Base-by-base conservation (phyloP, 2,797 vertebrate species). In the Macrochelys suwanniensis region DNA sequence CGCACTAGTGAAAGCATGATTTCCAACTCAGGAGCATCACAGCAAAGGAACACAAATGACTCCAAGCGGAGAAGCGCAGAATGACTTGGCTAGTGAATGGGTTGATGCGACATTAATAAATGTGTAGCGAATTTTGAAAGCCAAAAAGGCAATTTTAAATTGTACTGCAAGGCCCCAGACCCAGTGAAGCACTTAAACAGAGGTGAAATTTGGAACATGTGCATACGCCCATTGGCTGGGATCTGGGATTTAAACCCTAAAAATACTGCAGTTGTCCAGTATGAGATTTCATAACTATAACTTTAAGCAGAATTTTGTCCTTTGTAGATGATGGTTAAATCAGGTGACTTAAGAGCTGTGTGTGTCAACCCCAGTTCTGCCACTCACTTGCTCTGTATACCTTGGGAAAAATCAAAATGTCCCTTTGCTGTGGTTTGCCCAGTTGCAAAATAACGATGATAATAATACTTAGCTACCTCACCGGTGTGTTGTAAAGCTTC, bases 151-250 rank as follows among this genome's bases (percentile, higher is more conserved):
- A 23, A 23, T 45, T 26, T 45, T 23, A 26, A 42, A 74, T 25
- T 37, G 10, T 26, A 45, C 37, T 45, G 71, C 15, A 65, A 65
- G 61, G 61, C 61, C 61, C 31, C 61, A n/a, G 61, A 17, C 7
- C 42, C 0, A 37, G 90, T 0, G 1, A 85, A 74, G 37, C 28
- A 1, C 49, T 54, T 0, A 2, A 23, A 42, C 59, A 33, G 42
- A 25, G 78, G 8, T 82, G 74, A 5, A 4, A 0, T 9, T 81
- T 56, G 45, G 45, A 28, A 31, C 23, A 0, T 0, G 0, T 0
- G 54, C 87, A 13, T 45, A 47, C 57, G 54, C n/a, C 2, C 50
- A 21, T 23, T 0, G 5, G 9, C 47, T 49, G 31, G 71, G 80
- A 61, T 37, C 33, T 1, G 1, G 12, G 76, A 25, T 88, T 33